Conservation (phyloP, 2,797 vertebrate species). For the Molossus molossus region DNA sequence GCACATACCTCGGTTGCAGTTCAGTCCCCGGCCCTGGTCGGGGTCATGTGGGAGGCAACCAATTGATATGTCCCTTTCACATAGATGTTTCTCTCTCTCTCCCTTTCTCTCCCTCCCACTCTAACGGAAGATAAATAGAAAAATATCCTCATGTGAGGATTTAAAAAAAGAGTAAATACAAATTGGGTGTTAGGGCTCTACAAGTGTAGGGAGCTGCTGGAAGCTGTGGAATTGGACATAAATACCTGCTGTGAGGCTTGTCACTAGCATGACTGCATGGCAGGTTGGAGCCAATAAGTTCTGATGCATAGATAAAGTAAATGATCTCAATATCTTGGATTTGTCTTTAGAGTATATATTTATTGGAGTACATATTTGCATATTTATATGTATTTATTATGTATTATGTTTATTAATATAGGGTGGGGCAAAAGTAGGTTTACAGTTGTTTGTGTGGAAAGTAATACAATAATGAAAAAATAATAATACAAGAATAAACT, state of each 20-base stretch:
- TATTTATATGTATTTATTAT: background rate
- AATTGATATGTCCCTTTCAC: background rate
- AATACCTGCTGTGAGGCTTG: background rate
- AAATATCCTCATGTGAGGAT: no score
- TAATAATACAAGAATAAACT: no score
- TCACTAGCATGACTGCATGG: background rate
- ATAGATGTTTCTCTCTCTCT: no score
- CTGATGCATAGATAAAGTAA: background rate
- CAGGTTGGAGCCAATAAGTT: background rate
- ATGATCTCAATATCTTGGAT: conserved; percentile 40
- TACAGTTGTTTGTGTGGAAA: background rate
- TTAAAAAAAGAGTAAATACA: background rate
- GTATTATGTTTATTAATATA: background rate
- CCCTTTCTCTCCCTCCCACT: no score
- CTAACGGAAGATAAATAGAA: no score
- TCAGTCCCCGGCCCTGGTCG: no score
- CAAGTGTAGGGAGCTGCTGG: background rate
- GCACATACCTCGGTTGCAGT: no score
- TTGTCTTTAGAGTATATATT: conserved; percentile 21
- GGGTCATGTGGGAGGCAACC: no score
- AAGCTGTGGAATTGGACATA: background rate
- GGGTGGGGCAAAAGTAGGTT: background rate
- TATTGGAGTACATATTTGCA: background rate
- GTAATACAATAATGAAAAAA: no score
- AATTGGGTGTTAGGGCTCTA: background rate